Evolutionary conservation across 1,140 invertebrate species (phyloP).

Genomic region (Drosophila bocki): DNA sequence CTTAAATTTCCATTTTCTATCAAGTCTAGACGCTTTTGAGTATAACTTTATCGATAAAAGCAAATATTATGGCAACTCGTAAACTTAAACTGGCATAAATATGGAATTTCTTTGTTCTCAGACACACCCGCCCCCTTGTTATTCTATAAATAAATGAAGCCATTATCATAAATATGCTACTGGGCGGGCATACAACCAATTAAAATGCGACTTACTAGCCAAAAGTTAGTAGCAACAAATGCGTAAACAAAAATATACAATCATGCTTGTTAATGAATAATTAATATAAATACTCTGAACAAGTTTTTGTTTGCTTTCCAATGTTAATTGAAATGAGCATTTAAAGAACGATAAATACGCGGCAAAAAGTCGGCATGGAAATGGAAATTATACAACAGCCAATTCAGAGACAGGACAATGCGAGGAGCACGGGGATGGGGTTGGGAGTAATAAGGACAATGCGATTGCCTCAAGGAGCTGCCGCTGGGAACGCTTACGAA

Average conservation of each 20-base stretch:
- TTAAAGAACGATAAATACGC: constrained; percentile 73
- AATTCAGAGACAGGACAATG: constrained; percentile 24
- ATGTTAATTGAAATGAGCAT: constrained; percentile 76
- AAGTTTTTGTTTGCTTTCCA: constrained; percentile 45
- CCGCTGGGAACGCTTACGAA: constrained; percentile 61
- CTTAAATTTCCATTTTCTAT: constrained; percentile 20
- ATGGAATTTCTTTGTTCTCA: constrained; percentile 32
- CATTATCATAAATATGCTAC: constrained; percentile 65
- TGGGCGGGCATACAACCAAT: constrained; percentile 41
- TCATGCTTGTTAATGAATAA: constrained; percentile 56
- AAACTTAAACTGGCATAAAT: constrained; percentile 50
- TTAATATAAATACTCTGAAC: constrained; percentile 60
- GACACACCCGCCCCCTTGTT: constrained; percentile 6
- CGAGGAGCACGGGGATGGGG: not conserved
- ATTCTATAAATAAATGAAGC: constrained; percentile 22
- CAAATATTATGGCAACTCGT: constrained; percentile 30
- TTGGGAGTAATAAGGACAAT: constrained; percentile 54
- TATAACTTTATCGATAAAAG: constrained; percentile 39
- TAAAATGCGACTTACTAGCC: constrained; percentile 27
- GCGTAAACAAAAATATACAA: constrained; percentile 19
- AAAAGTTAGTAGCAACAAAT: constrained; percentile 11
- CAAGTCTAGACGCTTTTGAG: constrained; percentile 54
- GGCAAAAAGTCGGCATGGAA: constrained; percentile 17
- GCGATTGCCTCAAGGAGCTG: constrained; percentile 54
- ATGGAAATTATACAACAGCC: constrained; percentile 27